phyloP scores from a whole-genome alignment of 2,888 invertebrate genomes.

The Plutella xylostella region DNA sequence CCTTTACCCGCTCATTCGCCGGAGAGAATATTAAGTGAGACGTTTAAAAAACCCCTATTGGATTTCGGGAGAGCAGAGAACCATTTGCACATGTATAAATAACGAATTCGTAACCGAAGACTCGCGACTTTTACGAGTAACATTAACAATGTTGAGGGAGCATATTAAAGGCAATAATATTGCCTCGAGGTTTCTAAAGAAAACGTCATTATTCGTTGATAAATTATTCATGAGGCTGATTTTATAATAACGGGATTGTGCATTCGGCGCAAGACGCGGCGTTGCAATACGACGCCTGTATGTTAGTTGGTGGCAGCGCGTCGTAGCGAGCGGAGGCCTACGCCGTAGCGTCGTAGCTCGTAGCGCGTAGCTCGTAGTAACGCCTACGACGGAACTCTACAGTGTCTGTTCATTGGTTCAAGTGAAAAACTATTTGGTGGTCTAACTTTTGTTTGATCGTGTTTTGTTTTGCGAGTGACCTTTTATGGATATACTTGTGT shows the following conservation, averaged over 20 bases:
- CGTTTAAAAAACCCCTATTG: too few relatives aligned
- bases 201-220: background rate
- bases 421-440: background rate
- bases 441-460: background rate
- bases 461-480: background rate
- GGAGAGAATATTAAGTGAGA: too few relatives aligned
- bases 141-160: too few relatives aligned
- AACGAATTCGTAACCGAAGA: too few relatives aligned
- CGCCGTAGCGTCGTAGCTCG: conserved; percentile 8
- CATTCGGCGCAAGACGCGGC: conserved; percentile 17
- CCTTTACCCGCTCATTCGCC: too few relatives aligned
- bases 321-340: conserved; percentile 21
- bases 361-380: background rate
- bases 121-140: too few relatives aligned
- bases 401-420: background rate
- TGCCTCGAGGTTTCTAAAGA: too few relatives aligned
- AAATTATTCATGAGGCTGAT: background rate
- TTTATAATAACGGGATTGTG: conserved; percentile 3
- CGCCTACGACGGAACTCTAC: background rate
- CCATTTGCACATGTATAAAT: too few relatives aligned
- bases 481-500: background rate
- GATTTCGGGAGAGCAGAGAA: too few relatives aligned
- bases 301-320: conserved; percentile 21
- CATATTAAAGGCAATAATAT: too few relatives aligned
- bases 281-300: conserved; percentile 29